Conservation (phyloP, 2,113 vertebrate species). For the Lepus americanus region DNA sequence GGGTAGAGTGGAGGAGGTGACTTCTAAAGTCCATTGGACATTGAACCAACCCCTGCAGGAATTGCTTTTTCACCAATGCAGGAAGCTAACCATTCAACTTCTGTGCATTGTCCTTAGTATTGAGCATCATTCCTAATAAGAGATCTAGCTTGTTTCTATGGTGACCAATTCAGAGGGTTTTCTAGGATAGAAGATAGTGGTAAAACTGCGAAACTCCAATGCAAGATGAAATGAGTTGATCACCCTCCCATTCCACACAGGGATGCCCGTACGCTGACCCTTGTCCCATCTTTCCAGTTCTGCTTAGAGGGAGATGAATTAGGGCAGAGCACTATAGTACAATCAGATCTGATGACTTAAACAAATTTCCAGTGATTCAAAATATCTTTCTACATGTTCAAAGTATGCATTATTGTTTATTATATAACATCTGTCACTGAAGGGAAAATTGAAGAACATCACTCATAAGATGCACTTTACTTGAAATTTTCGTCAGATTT, state of each 20-base stretch:
- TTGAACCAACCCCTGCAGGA: not conserved
- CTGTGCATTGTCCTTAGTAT: not conserved
- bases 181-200: not conserved
- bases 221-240: not conserved
- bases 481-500: slow-evolving; percentile 50
- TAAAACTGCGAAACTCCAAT: not conserved
- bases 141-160: not conserved
- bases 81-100: not conserved
- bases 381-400: not conserved
- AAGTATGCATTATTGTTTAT: slow-evolving; percentile 27
- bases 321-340: not conserved
- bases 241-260: no score
- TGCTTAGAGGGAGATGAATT: not conserved
- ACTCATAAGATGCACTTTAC: not conserved
- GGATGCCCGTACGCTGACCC: not conserved
- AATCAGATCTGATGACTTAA: not conserved
- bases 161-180: not conserved
- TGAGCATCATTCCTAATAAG: not conserved
- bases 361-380: not conserved
- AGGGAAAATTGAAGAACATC: slow-evolving; percentile 17
- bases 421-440: slow-evolving; percentile 42
- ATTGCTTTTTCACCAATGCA: not conserved
- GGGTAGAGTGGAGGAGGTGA: not conserved
- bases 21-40: not conserved
- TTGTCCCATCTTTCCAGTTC: not conserved